These are phyloP conservation scores for Luidia sarsii DNA, from an alignment of 53 echinoderm and acorn worm species.

Conservation along the genomic window DNA sequence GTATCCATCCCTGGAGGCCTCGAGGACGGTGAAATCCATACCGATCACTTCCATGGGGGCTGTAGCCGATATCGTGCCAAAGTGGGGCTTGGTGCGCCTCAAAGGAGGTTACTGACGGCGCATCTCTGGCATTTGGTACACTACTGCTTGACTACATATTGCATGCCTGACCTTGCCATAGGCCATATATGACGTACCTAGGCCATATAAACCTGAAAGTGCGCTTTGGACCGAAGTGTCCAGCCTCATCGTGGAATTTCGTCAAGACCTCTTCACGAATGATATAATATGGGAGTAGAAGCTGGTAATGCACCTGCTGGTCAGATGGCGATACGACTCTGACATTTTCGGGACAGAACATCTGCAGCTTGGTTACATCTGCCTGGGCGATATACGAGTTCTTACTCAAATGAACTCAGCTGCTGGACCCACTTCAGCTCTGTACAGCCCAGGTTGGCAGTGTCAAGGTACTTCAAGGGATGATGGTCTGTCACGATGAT, in stretches of 20 bases:
- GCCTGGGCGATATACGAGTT: constrained; percentile 18
- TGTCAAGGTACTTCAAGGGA: constrained; percentile 26
- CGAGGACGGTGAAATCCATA: constrained; percentile 33
- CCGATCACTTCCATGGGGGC: constrained; percentile 34
- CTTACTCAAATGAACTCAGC: constrained; percentile 33
- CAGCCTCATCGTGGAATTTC: constrained; percentile 31
- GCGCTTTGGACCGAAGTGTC: constrained; percentile 37
- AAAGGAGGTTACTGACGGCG: constrained; percentile 36
- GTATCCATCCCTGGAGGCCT: constrained; percentile 14
- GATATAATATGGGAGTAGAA: background rate
- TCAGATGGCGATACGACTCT: constrained; percentile 13
- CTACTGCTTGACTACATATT: constrained; percentile 13
- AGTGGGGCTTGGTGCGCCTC: constrained; percentile 2
- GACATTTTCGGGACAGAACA: constrained; percentile 3
- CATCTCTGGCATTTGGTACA: constrained; percentile 35
- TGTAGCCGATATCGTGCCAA: constrained; percentile 13
- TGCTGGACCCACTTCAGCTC: constrained; percentile 57
- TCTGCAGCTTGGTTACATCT: constrained; percentile 1
- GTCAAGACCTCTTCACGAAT: constrained; percentile 7
- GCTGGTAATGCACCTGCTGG: background rate
- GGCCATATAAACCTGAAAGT: constrained; percentile 9
- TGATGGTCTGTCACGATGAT: constrained; percentile 53
- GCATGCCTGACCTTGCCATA: too few species aligned
- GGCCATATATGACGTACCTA: background rate
- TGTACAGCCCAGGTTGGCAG: constrained; percentile 48